Evolutionary conservation across 2,113 vertebrate genomes (phyloP).

Genomic region (Etia nguti): DNA sequence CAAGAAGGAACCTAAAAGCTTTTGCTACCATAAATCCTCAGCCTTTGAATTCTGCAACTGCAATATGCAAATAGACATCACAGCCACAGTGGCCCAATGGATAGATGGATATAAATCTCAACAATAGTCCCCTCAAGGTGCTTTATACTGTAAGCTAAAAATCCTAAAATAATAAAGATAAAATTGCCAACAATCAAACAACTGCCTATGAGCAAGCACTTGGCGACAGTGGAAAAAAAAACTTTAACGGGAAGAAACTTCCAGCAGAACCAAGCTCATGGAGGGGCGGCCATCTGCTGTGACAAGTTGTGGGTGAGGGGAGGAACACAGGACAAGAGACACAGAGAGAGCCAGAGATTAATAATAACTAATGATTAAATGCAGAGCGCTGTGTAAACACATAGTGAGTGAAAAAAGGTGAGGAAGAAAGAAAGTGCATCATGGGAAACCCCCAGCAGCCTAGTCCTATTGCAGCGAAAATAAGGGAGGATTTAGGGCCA

Average conservation of each 20-base stretch:
- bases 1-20: not conserved
- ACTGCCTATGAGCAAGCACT: not conserved
- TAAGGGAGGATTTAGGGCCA: not conserved
- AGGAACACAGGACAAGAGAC: not conserved
- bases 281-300: not conserved
- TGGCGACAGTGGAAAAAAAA: not conserved
- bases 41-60: not conserved
- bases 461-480: not conserved
- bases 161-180: not conserved
- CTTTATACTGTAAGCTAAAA: not conserved
- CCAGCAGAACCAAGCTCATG: not conserved
- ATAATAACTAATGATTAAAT: not conserved
- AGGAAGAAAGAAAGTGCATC: not conserved
- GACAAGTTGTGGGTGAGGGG: not conserved
- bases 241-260: not conserved
- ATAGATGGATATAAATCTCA: not conserved
- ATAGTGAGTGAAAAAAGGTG: not conserved
- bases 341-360: not conserved
- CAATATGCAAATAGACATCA: not conserved
- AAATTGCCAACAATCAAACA: not conserved
- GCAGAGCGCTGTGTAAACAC: not conserved
- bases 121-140: not conserved
- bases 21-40: not conserved
- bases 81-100: not conserved
- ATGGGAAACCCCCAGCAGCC: not conserved